Base-by-base conservation (phyloP, 2,113 vertebrate genomes). In the Cyprinodon variegatus region DNA sequence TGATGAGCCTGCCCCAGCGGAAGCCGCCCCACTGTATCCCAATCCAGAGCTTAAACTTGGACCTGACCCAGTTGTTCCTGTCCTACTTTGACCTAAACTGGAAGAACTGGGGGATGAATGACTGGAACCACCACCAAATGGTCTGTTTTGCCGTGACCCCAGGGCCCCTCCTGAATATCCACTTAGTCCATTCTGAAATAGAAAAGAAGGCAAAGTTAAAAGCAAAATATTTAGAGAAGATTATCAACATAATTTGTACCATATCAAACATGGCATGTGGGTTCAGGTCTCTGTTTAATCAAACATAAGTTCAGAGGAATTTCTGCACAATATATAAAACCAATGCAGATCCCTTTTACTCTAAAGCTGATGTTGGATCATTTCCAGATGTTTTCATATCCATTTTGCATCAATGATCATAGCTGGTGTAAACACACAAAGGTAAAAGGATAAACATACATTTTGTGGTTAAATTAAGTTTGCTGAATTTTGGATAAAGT, bases 61-160 rank as follows among this genome's bases (percentile, higher is more conserved):
- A 37, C 81, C 46, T 3, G 61, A 22, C 43, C 71, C 65, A 29
- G 20, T 43, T 53, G 57, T 64, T 11, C 64, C 69, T 63, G 38
- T 10, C 59, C 61, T 79, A 38, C 17, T 3, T 38, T 11, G 74
- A 74, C 29, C 17, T 17, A 13, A 14, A 53, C 12, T 0, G 50
- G 37, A 15, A 53, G 77, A 66, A 48, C 57, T 61, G n/a, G 76
- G 72, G 36, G 61, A 57, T 29, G 37, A 0, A 29, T 74, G 76
- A 40, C 60, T 81, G 65, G 75, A 80, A n/a, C 82, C 70, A 46
- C 10, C 77, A 68, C 3, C 64, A 43, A n/a, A n/a, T n/a, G n/a
- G n/a, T n/a, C n/a, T n/a, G n/a, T n/a, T n/a, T n/a, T n/a, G n/a
- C n/a, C n/a, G n/a, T n/a, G n/a, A n/a, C n/a, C n/a, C n/a, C n/a